Evolutionary conservation across 2,113 vertebrate species (phyloP).

Genomic region (Glareola pratincola): DNA sequence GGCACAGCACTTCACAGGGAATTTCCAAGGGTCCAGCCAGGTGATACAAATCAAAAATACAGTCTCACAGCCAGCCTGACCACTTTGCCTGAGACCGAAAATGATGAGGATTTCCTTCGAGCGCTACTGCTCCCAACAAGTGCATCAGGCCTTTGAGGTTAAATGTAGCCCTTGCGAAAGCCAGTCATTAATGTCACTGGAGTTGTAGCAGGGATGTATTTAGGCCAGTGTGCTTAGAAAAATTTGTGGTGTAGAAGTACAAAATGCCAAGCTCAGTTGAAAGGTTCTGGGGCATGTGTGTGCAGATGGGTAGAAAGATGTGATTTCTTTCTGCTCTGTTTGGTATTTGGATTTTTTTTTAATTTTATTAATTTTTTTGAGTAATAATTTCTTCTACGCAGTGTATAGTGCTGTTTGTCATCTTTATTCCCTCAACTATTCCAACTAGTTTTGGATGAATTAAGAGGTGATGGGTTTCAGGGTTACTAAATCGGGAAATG

Average conservation of each 20-base stretch:
- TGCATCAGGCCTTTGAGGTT: background rate
- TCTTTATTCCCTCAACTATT: background rate
- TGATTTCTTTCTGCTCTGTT: conserved; percentile 65
- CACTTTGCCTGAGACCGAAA: background rate
- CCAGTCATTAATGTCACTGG: background rate
- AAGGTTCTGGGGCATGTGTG: conserved; percentile 41
- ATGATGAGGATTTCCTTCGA: background rate
- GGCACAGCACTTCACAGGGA: background rate
- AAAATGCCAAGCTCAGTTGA: conserved; percentile 3
- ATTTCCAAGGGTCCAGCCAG: background rate
- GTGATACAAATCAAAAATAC: background rate
- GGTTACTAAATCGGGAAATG: background rate
- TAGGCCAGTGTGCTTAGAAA: background rate
- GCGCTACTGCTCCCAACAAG: background rate
- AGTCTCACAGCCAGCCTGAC: background rate
- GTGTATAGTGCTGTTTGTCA: background rate
- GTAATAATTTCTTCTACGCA: background rate
- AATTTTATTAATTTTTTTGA: background rate
- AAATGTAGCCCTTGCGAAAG: background rate
- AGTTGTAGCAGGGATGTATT: background rate
- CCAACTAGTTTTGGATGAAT: background rate
- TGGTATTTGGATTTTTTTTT: background rate
- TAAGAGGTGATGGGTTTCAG: background rate
- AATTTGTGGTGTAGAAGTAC: background rate
- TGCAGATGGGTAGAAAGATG: conserved; percentile 55